These are phyloP conservation scores for Copidosoma aretas DNA, from an alignment of 2,888 invertebrate species.

Conservation along the genomic window DNA sequence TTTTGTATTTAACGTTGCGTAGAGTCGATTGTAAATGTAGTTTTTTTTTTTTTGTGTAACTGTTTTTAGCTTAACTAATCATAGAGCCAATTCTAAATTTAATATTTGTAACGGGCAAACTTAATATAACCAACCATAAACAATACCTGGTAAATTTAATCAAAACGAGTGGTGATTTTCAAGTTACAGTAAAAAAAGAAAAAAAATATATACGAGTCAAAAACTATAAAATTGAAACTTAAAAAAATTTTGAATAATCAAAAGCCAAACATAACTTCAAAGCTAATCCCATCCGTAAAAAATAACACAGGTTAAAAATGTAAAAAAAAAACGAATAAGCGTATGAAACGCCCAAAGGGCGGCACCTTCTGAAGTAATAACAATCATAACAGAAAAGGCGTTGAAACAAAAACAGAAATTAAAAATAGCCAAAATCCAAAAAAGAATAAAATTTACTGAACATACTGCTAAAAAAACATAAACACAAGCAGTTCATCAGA, in stretches of 20 bases:
- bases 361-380: conserved; percentile 25
- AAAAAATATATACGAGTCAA: conserved; percentile 22
- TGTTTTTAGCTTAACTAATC: conserved; percentile 23
- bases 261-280: conserved; percentile 26
- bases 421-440: conserved; percentile 5
- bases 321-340: conserved; percentile 28
- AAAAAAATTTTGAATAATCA: conserved; percentile 17
- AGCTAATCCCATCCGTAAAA: conserved; percentile 13
- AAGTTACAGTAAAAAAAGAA: not conserved
- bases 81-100: conserved; percentile 42
- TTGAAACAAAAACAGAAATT: conserved; percentile 22
- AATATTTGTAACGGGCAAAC: conserved; percentile 27
- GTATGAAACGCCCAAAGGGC: conserved; percentile 27
- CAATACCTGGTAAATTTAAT: conserved; percentile 1
- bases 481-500: conserved; percentile 14
- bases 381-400: conserved; percentile 7
- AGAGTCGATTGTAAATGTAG: not conserved
- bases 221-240: conserved; percentile 38
- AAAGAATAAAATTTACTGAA: conserved; percentile 16
- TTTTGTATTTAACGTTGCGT: not conserved
- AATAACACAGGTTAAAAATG: conserved; percentile 22
- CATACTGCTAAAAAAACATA: conserved; percentile 14
- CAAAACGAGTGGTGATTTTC: too few relatives aligned
- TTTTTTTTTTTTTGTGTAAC: not conserved
- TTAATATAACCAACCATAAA: conserved; percentile 33